Conservation (phyloP, 1,140 invertebrate species). For the Wasmannia auropunctata region DNA sequence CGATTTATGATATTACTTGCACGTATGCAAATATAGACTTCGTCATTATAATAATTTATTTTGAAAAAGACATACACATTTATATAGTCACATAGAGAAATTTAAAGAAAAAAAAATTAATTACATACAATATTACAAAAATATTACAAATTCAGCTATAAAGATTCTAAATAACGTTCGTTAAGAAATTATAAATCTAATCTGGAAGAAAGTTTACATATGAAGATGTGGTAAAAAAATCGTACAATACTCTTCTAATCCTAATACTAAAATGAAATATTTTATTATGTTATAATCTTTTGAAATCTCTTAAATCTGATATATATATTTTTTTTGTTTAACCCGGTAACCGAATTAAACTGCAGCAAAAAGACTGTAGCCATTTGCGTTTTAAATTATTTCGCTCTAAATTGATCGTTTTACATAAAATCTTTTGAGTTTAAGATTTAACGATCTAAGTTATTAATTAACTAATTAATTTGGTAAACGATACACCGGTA, state of each 20-base stretch:
- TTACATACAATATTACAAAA: constrained; percentile 24
- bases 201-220: not conserved
- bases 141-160: not conserved
- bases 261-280: constrained; percentile 17
- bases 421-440: not conserved
- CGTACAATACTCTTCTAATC: not conserved
- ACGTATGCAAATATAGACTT: not conserved
- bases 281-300: constrained; percentile 12
- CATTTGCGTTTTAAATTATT: not conserved
- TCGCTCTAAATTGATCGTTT: not conserved
- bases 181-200: constrained; percentile 2
- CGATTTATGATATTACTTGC: not conserved
- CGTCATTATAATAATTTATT: constrained; percentile 26
- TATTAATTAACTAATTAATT: not conserved
- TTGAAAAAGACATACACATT: not conserved
- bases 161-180: not conserved
- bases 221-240: constrained; percentile 1
- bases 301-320: not conserved
- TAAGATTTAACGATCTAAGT: not conserved
- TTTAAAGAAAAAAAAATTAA: constrained; percentile 9
- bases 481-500: not conserved
- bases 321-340: not conserved
- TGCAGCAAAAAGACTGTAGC: not conserved
- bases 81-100: not conserved
- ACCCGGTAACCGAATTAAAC: not conserved